Conservation (phyloP, 2,113 vertebrate species). For the Platichthys stellatus region DNA sequence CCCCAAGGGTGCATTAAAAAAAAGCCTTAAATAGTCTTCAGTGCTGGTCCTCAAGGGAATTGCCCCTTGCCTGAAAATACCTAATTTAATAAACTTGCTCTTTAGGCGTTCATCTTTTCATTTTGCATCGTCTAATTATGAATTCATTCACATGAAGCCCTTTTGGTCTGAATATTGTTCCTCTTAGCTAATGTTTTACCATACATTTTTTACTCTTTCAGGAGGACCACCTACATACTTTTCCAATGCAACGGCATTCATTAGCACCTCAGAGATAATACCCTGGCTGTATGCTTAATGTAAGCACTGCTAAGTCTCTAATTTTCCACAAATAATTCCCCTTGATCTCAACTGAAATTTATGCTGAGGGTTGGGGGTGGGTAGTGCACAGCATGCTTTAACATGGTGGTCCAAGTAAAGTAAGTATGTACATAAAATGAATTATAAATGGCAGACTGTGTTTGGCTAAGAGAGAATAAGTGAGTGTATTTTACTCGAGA, state of each 20-base stretch:
- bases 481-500: slow-evolving; percentile 35
- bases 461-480: slow-evolving; percentile 38
- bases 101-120: slow-evolving; percentile 78
- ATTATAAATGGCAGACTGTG: slow-evolving; percentile 75
- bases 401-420: slow-evolving; percentile 74
- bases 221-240: slow-evolving; percentile 81
- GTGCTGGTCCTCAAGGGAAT: slow-evolving; percentile 71
- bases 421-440: slow-evolving; percentile 76
- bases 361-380: slow-evolving; percentile 63
- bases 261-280: slow-evolving; percentile 82
- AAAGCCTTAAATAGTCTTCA: slow-evolving; percentile 83
- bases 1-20: slow-evolving; percentile 80
- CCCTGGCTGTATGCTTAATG: slow-evolving; percentile 74
- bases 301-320: slow-evolving; percentile 80
- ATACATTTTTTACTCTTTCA: slow-evolving; percentile 79
- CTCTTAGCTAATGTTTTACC: slow-evolving; percentile 77
- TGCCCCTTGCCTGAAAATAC: slow-evolving; percentile 76
- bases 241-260: slow-evolving; percentile 74
- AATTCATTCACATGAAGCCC: slow-evolving; percentile 74
- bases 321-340: slow-evolving; percentile 84
- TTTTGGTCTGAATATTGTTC: slow-evolving; percentile 80
- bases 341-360: slow-evolving; percentile 81
- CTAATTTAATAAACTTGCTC: slow-evolving; percentile 87
- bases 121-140: slow-evolving; percentile 81
- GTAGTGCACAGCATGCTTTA: slow-evolving; percentile 63